A percentile compares a stretch with the other conserved stretches of the same genome.
phyloP scores from a whole-genome alignment of 2,888 invertebrate species.

The Drosophila hamatofila region DNA sequence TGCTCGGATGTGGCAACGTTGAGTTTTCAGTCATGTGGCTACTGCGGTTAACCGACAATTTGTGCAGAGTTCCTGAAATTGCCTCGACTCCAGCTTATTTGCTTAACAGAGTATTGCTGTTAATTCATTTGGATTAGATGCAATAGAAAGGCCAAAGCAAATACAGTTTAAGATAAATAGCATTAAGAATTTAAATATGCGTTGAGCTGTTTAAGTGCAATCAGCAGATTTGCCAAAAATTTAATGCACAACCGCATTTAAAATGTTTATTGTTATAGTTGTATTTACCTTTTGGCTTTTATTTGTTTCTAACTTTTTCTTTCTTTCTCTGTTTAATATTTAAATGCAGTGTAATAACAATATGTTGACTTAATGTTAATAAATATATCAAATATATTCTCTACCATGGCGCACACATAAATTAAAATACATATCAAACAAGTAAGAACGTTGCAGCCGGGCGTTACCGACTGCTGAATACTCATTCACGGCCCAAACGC shows the following conservation, averaged over 20 bases:
- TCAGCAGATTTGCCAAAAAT: not conserved
- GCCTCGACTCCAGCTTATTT: constrained; percentile 47
- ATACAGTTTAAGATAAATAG: not conserved
- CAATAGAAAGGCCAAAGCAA: constrained; percentile 19
- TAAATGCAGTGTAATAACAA: constrained; percentile 79
- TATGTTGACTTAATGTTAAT: constrained; percentile 78
- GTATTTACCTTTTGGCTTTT: constrained; percentile 67
- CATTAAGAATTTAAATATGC: not conserved
- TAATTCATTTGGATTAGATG: constrained; percentile 62
- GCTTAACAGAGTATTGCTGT: constrained; percentile 56
- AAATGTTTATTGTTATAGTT: constrained; percentile 74
- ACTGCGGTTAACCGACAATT: constrained; percentile 77
- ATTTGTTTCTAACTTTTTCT: constrained; percentile 47
- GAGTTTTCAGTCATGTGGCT: constrained; percentile 76
- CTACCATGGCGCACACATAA: constrained; percentile 45
- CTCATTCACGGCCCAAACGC: no score
- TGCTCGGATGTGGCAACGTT: constrained; percentile 42
- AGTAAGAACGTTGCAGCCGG: no score
- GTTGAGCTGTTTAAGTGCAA: not conserved
- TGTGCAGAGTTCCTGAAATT: constrained; percentile 70
- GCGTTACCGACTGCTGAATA: no score
- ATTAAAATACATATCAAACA: constrained; percentile 46
- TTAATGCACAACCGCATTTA: constrained; percentile 49
- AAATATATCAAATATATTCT: constrained; percentile 72
- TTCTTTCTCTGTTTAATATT: constrained; percentile 27